Conservation (phyloP, 2,888 invertebrate species). For the Drymonia ruficornis region DNA sequence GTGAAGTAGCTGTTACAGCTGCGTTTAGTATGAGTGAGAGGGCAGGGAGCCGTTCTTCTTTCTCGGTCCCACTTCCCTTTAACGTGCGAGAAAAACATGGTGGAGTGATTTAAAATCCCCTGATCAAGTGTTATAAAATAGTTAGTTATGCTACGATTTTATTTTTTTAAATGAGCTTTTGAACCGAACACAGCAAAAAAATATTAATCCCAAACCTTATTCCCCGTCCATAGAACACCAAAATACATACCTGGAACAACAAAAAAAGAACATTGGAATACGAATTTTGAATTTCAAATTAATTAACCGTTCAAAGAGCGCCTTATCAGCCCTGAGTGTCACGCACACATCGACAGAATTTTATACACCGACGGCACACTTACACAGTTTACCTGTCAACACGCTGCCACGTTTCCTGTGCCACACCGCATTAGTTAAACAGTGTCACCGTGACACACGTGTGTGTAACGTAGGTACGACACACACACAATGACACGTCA, state of each 20-base stretch:
- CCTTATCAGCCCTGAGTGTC: constrained; percentile 38
- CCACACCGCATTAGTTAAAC: constrained; percentile 46
- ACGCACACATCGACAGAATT: constrained; percentile 36
- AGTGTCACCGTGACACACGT: constrained; percentile 28
- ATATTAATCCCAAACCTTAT: constrained; percentile 14
- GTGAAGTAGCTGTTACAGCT: no score
- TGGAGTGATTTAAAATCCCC: no score
- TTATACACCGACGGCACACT: constrained; percentile 42
- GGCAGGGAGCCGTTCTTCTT: no score
- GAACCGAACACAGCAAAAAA: no score
- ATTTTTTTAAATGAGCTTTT: no score
- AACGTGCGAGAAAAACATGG: no score
- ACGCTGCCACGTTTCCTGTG: constrained; percentile 41
- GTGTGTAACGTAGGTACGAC: neutral
- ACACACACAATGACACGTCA: constrained; percentile 27
- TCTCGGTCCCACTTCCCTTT: no score
- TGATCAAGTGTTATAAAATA: no score
- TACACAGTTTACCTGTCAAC: constrained; percentile 47
- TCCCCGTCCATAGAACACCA: constrained; percentile 19
- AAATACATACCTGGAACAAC: constrained; percentile 3
- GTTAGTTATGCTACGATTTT: no score
- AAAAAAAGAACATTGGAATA: neutral
- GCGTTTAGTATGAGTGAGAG: no score
- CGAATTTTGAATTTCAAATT: neutral
- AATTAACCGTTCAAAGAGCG: neutral